Base-by-base conservation (phyloP, 2,113 vertebrate species). In the Capricornis sumatraensis region DNA sequence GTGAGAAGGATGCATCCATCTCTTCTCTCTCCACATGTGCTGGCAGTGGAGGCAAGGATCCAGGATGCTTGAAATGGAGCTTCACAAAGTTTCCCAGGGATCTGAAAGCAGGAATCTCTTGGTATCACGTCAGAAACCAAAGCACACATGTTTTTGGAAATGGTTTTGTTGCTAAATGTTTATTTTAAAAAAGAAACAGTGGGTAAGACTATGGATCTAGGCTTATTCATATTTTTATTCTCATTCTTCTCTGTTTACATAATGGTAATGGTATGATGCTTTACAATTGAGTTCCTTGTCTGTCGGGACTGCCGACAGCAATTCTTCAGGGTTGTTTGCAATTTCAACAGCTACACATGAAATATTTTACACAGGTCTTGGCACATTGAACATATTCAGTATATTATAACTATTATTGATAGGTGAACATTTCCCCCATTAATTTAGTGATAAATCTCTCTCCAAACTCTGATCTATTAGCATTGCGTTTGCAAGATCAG, bases 381-480 rank as follows among this genome's bases (percentile, higher is more conserved):
- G 78, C 76, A 90, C 67, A 53, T 95, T 95, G 60, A 71, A 93
- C 81, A 93, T 96, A 92, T 82, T 94, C 58, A 19, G n/a, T 98
- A 40, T 93, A 93, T 91, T 96, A 62, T 79, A 74, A 79, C 6
- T 27, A 60, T 74, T 87, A 82, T 92, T 92, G 86, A 76, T 94
- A 94, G 87, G 89, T 93, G 91, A 57, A 60, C 76, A 90, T 74
- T 94, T 95, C 27, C 55, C 47, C 50, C 91, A 86, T 97, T 94
- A 95, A 83, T 95, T 87, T 96, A 71, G 50, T 82, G 95, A 95
- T 96, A 96, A 97, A 96, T 97, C 88, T 96, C 57, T 89, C 84
- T 97, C 50, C 82, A 86, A 94, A 97, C 60, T 85, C 94, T 57
- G 82, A 82, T 91, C 94, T 86, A 97, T 97, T 94, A 97, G 91